phyloP scores from a whole-genome alignment of 2,113 vertebrate species.

The Microcebus murinus region DNA sequence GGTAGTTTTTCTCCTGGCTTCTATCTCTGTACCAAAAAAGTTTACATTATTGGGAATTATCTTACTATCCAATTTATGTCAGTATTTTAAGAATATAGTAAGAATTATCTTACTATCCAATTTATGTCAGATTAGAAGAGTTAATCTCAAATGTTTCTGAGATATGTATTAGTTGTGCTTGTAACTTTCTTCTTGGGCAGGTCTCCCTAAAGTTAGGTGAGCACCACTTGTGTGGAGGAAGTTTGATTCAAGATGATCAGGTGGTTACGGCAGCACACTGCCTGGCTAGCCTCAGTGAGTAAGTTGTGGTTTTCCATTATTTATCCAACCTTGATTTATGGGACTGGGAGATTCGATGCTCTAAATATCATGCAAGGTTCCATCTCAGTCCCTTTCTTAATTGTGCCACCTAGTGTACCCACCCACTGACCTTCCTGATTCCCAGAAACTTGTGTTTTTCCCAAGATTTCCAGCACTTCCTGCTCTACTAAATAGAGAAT shows the following conservation, averaged over 20 bases:
- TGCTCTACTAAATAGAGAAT: not conserved
- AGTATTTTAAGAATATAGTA: not conserved
- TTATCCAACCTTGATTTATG: not conserved
- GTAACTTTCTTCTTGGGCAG: not conserved
- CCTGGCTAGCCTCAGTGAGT: not conserved
- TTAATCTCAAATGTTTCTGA: not conserved
- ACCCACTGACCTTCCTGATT: not conserved
- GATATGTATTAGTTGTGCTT: not conserved
- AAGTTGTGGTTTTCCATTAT: not conserved
- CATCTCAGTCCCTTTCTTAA: not conserved
- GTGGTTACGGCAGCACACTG: not conserved
- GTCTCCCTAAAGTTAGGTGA: constrained; percentile 2
- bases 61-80: not conserved
- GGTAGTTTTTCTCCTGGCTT: not conserved
- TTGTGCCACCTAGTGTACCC: not conserved
- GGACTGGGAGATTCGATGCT: not conserved
- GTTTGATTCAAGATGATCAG: not conserved
- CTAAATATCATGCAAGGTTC: not conserved
- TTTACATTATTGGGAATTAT: not conserved
- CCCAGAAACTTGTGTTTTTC: not conserved
- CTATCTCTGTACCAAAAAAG: not conserved
- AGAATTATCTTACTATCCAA: not conserved
- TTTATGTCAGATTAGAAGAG: not conserved
- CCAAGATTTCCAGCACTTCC: not conserved
- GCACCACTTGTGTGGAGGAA: not conserved